Evolutionary conservation across 2,113 vertebrate species (phyloP).

Genomic region (Aptenodytes forsteri): DNA sequence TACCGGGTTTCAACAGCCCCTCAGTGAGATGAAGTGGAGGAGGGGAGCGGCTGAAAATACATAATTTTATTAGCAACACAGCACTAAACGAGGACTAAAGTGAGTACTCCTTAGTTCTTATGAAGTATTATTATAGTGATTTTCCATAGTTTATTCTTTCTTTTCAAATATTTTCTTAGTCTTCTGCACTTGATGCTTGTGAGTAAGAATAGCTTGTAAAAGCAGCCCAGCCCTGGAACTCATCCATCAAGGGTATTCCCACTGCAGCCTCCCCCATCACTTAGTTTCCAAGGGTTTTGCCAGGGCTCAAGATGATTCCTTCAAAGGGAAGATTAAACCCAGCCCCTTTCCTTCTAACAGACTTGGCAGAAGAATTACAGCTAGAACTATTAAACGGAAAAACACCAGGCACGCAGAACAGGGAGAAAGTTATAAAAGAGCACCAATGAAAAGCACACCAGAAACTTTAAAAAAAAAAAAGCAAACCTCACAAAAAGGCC

Average conservation of each 20-base stretch:
- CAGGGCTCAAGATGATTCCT: not conserved
- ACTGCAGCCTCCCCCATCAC: not conserved
- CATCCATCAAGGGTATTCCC: not conserved
- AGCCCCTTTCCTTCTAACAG: not conserved
- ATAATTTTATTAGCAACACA: not conserved
- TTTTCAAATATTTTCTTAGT: not conserved
- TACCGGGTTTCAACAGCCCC: not conserved
- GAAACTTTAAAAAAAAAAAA: not conserved
- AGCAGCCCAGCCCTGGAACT: not conserved
- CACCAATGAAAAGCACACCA: not conserved
- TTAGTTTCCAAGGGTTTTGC: constrained; percentile 7
- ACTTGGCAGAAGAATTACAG: constrained; percentile 7
- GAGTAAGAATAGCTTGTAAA: not conserved
- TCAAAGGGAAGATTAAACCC: not conserved
- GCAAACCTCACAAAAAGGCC: not conserved
- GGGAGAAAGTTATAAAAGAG: not conserved
- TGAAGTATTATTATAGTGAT: not conserved
- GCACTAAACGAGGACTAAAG: not conserved
- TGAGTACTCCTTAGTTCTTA: not conserved
- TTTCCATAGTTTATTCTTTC: not conserved
- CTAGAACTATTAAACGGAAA: not conserved
- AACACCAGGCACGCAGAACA: not conserved
- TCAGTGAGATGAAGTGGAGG: not conserved
- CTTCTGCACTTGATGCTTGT: not conserved
- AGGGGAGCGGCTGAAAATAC: not conserved